Evolutionary conservation across 2,797 vertebrate species (phyloP).

Genomic region (Smutsia temminckii): DNA sequence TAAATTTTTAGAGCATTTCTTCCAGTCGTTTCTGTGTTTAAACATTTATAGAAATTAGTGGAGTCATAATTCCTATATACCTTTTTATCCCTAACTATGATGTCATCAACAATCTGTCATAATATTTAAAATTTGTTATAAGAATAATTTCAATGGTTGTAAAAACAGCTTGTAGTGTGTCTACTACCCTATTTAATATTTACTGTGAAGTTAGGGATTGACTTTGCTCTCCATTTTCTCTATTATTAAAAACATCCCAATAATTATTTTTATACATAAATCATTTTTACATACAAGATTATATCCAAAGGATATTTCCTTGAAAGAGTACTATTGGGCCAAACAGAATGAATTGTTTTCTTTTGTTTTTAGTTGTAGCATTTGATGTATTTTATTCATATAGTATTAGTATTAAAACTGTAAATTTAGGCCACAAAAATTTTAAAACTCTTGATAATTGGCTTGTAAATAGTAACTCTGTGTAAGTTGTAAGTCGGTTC

Average conservation of each 20-base stretch:
- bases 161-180: background rate
- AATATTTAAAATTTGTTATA: background rate
- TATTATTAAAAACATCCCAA: background rate
- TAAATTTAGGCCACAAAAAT: background rate
- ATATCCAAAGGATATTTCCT: background rate
- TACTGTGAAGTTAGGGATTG: background rate
- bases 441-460: background rate
- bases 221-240: background rate
- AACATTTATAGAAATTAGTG: background rate
- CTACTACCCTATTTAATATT: background rate
- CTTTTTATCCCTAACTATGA: background rate
- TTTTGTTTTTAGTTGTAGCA: background rate
- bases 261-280: background rate
- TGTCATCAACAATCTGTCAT: background rate
- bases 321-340: background rate
- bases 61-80: background rate
- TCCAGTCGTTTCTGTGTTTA: background rate
- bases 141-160: background rate
- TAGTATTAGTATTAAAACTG: background rate
- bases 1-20: background rate
- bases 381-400: constrained; percentile 32
- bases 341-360: background rate
- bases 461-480: background rate
- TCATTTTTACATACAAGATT: background rate
- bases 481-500: background rate